phyloP scores from a whole-genome alignment of 1,140 invertebrate species.

The Nasonia vitripennis region DNA sequence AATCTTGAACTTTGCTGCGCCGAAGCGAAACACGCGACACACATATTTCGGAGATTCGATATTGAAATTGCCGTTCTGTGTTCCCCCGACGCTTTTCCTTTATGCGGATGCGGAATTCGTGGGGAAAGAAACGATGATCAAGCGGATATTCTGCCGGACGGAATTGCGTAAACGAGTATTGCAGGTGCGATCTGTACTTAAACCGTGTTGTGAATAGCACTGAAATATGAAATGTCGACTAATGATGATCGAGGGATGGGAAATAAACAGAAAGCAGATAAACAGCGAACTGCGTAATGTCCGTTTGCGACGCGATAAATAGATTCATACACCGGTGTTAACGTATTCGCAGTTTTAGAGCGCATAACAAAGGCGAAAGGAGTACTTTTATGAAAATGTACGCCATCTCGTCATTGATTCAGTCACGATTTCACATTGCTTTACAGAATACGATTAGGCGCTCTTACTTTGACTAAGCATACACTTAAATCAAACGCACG shows the following conservation, averaged over 20 bases:
- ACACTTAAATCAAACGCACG: background rate
- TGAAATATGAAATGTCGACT: too few relatives aligned
- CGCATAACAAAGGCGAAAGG: too few relatives aligned
- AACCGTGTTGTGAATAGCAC: too few relatives aligned
- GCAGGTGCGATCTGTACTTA: too few relatives aligned
- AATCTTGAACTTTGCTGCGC: background rate
- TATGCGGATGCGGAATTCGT: background rate
- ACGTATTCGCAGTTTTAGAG: too few relatives aligned
- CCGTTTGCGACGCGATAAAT: too few relatives aligned
- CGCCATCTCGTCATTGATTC: background rate
- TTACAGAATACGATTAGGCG: background rate
- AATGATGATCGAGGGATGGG: too few relatives aligned
- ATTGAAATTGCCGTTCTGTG: background rate
- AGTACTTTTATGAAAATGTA: too few relatives aligned
- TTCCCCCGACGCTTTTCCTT: background rate
- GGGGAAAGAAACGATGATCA: background rate
- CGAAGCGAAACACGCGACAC: background rate
- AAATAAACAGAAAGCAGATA: background rate
- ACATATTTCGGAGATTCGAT: background rate
- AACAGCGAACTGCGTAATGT: background rate
- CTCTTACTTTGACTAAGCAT: background rate
- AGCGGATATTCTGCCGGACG: too few relatives aligned
- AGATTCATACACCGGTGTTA: too few relatives aligned
- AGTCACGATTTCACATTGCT: background rate
- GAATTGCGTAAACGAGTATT: too few relatives aligned